These are phyloP conservation scores for Rotaria macrura DNA, from an alignment of 2,888 invertebrate genomes.

Conservation along the genomic window DNA sequence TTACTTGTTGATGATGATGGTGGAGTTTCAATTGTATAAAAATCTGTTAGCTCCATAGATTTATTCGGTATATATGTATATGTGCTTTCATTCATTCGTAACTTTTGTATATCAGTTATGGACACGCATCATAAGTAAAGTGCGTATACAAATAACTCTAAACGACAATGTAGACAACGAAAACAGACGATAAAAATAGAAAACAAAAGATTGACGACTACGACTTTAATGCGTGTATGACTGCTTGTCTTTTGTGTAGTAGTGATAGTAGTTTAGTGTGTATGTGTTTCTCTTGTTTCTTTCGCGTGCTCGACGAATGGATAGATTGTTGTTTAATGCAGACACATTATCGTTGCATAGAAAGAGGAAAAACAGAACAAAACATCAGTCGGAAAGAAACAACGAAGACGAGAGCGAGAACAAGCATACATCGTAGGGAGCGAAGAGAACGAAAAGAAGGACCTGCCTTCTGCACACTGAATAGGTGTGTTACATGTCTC, in stretches of 20 bases:
- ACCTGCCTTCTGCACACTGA: not conserved
- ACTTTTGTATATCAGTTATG: not conserved
- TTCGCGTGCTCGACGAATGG: not conserved
- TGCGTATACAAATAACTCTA: not conserved
- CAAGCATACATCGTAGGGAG: not conserved
- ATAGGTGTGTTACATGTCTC: not conserved
- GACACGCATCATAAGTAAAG: not conserved
- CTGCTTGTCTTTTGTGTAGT: not conserved
- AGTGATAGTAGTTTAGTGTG: conserved; percentile 6
- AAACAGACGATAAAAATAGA: not conserved
- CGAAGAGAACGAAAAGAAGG: not conserved
- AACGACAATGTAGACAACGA: not conserved
- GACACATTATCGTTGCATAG: not conserved
- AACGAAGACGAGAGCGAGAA: not conserved
- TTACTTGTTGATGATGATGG: not conserved
- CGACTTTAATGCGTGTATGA: not conserved
- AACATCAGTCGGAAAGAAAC: conserved; percentile 8
- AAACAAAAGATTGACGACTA: not conserved
- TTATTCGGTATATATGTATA: not conserved
- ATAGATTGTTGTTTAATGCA: not conserved
- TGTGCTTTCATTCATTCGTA: not conserved
- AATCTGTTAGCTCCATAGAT: not conserved
- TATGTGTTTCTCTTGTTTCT: not conserved
- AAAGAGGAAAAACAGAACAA: not conserved
- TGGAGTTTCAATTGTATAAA: not conserved